Percentiles rank a stretch among this genome's conserved stretches.
phyloP scores from a whole-genome alignment of 2,113 vertebrate genomes.

The Corynorhinus townsendii region DNA sequence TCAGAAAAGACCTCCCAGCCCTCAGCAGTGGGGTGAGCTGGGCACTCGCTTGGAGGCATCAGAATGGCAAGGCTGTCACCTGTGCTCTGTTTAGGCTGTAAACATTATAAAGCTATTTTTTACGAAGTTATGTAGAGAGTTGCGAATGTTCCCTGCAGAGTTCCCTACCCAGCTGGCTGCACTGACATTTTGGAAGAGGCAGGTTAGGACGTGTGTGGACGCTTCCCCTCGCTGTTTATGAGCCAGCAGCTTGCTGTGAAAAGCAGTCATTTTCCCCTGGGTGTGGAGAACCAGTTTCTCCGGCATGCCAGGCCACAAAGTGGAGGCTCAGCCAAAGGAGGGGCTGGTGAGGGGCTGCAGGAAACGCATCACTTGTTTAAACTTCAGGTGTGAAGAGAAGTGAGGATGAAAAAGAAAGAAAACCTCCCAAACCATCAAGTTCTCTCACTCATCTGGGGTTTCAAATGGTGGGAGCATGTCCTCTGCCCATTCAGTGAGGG shows the following conservation, averaged over 20 bases:
- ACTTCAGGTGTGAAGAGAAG: constrained; percentile 58
- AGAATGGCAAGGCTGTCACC: background rate
- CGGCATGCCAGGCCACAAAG: constrained; percentile 55
- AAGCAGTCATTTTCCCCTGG: constrained; percentile 80
- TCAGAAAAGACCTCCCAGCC: background rate
- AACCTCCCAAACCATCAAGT: too few species aligned
- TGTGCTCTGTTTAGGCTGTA: background rate
- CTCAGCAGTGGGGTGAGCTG: background rate
- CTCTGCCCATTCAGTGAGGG: background rate
- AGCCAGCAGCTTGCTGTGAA: constrained; percentile 69
- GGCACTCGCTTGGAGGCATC: background rate
- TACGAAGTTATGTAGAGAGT: constrained; percentile 9
- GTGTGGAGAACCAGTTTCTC: constrained; percentile 84
- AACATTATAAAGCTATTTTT: background rate
- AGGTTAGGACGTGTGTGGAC: constrained; percentile 73
- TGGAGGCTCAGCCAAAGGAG: constrained; percentile 37
- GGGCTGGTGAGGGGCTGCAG: background rate
- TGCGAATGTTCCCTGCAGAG: constrained; percentile 33
- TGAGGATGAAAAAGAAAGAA: background rate
- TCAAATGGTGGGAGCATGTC: background rate
- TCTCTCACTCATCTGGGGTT: background rate
- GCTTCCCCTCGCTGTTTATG: constrained; percentile 70
- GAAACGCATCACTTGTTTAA: background rate
- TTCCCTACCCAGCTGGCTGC: background rate
- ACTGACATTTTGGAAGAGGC: constrained; percentile 66